Conservation (phyloP, 2,888 invertebrate genomes). For the Liposcelis brunnea region DNA sequence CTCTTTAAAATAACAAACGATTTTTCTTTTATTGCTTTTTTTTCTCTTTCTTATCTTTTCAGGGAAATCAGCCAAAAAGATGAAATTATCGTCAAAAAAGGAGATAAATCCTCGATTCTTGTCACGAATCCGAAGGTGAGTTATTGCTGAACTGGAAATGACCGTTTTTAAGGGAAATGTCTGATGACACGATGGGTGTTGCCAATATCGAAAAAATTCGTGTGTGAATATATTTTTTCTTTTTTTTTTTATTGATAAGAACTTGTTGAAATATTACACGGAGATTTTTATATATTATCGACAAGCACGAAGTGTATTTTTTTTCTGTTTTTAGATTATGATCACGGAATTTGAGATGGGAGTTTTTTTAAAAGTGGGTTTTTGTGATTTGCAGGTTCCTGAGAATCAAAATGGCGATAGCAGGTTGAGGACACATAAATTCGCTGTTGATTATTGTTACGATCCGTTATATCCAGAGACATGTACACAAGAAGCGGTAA, state of each 20-base stretch:
- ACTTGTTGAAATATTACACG: no score
- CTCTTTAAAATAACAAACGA: not conserved
- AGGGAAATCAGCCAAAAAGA: conserved; percentile 1
- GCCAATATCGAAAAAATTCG: no score
- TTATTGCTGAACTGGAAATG: not conserved
- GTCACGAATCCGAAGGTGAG: conserved; percentile 8
- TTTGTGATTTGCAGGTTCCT: conserved; percentile 30
- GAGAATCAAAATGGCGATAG: conserved; percentile 48
- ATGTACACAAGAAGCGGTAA: conserved; percentile 34
- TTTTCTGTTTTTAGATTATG: no score
- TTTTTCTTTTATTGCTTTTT: not conserved
- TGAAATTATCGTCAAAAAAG: not conserved
- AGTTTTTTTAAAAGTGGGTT: no score
- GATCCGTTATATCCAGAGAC: conserved; percentile 32
- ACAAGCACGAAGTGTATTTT: no score
- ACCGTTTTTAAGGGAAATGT: no score
- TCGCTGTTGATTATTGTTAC: conserved; percentile 46
- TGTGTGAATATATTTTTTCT: no score
- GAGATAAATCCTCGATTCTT: conserved; percentile 3
- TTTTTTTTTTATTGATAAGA: no score
- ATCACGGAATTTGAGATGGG: no score
- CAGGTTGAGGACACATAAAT: conserved; percentile 40
- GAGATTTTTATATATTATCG: no score
- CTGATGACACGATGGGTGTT: no score
- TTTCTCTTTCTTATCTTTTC: no score